Conservation (phyloP, 2,888 invertebrate species). For the Cosmia trapezina region DNA sequence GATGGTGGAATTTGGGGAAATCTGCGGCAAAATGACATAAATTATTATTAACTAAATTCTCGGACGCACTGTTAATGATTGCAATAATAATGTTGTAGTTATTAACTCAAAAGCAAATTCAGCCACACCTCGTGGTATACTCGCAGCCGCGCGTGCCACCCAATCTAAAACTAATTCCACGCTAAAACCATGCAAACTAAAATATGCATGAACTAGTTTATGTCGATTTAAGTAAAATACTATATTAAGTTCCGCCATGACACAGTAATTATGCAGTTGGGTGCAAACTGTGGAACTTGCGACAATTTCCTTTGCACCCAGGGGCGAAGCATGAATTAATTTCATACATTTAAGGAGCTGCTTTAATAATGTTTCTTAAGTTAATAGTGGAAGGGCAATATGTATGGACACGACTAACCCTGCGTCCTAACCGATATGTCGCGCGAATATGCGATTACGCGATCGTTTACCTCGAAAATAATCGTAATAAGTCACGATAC, state of each 20-base stretch:
- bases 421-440: background rate
- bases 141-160: background rate
- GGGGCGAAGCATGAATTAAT: conserved; percentile 38
- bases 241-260: conserved; percentile 26
- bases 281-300: conserved; percentile 33
- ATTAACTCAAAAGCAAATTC: conserved; percentile 16
- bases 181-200: conserved; percentile 7
- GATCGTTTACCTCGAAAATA: too few relatives aligned
- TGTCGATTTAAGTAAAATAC: conserved; percentile 47
- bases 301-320: conserved; percentile 41
- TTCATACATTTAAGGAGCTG: conserved; percentile 12
- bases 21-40: background rate
- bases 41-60: background rate
- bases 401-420: background rate
- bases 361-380: conserved; percentile 23
- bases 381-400: background rate
- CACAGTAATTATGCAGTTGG: conserved; percentile 51
- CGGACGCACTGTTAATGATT: conserved; percentile 4
- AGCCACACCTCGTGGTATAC: background rate
- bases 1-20: background rate
- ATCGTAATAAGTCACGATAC: too few relatives aligned
- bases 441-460: too few relatives aligned
- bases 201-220: conserved; percentile 34
- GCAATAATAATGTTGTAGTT: conserved; percentile 14
- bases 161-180: conserved; percentile 46